These are phyloP conservation scores for Mimumesa dahlbomi DNA, from an alignment of 2,888 invertebrate genomes.

Conservation along the genomic window DNA sequence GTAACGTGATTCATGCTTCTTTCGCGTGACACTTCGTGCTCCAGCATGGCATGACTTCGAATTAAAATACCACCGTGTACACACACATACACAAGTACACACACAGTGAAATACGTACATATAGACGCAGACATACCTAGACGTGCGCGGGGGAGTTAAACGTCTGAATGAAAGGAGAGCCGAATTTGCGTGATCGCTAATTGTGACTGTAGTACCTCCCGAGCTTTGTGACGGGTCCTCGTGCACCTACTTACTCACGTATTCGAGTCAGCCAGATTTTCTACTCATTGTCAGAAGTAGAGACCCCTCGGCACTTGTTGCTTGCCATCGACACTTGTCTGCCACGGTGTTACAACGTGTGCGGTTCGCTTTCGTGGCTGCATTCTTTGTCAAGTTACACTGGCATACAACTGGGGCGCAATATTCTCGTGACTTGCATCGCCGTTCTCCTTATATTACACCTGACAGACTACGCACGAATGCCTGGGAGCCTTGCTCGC, in stretches of 20 bases:
- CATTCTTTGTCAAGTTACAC: slow-evolving; percentile 59
- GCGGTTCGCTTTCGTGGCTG: slow-evolving; percentile 53
- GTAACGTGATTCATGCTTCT: slow-evolving; percentile 38
- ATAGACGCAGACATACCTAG: not conserved
- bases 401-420: slow-evolving; percentile 9
- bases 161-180: slow-evolving; percentile 40
- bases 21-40: slow-evolving; percentile 32
- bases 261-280: slow-evolving; percentile 64
- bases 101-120: not conserved
- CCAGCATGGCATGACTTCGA: slow-evolving; percentile 3
- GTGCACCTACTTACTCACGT: slow-evolving; percentile 39
- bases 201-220: slow-evolving; percentile 45
- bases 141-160: not conserved
- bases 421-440: slow-evolving; percentile 5
- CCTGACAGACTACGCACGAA: not conserved
- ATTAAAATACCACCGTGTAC: slow-evolving; percentile 33
- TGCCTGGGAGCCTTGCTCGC: no score
- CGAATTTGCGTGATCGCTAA: slow-evolving; percentile 61
- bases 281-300: slow-evolving; percentile 66
- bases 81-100: not conserved
- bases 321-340: slow-evolving; percentile 68
- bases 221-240: slow-evolving; percentile 37
- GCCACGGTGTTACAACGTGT: slow-evolving; percentile 48
- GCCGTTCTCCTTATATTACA: not conserved
- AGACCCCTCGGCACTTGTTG: slow-evolving; percentile 65